phyloP scores from a whole-genome alignment of 53 echinoderm and acorn worm species.

The Henricia sp. region DNA sequence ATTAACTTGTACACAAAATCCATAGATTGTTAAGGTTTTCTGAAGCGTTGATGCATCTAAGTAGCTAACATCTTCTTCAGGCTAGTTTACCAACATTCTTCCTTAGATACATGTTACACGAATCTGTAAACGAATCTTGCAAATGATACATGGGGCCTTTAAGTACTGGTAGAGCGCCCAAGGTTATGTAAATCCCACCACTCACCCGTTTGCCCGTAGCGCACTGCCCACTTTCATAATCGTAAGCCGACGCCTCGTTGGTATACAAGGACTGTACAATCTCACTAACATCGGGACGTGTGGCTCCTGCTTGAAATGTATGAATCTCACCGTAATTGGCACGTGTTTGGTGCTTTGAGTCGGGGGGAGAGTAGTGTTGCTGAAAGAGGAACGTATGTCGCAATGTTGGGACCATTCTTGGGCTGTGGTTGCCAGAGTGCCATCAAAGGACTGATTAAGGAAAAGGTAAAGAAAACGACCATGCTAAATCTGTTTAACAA shows the following conservation, averaged over 20 bases:
- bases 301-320: background rate
- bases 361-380: background rate
- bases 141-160: too few relatives aligned
- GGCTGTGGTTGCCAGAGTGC: background rate
- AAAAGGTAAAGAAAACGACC: background rate
- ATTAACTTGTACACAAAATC: too few relatives aligned
- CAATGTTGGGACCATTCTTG: constrained; percentile 16
- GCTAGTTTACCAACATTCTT: too few relatives aligned
- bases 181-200: too few relatives aligned
- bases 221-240: background rate
- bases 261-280: constrained; percentile 8
- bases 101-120: too few relatives aligned
- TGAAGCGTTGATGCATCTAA: too few relatives aligned
- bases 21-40: too few relatives aligned
- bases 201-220: background rate
- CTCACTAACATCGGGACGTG: background rate
- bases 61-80: too few relatives aligned
- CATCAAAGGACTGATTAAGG: constrained; percentile 7
- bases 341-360: background rate
- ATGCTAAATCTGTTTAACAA: too few relatives aligned
- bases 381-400: constrained; percentile 7
- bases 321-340: constrained; percentile 15
- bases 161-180: too few relatives aligned
- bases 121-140: too few relatives aligned
- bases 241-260: background rate